These are phyloP conservation scores for Hypomecis punctinalis DNA, from an alignment of 2,888 invertebrate species.

Conservation along the genomic window DNA sequence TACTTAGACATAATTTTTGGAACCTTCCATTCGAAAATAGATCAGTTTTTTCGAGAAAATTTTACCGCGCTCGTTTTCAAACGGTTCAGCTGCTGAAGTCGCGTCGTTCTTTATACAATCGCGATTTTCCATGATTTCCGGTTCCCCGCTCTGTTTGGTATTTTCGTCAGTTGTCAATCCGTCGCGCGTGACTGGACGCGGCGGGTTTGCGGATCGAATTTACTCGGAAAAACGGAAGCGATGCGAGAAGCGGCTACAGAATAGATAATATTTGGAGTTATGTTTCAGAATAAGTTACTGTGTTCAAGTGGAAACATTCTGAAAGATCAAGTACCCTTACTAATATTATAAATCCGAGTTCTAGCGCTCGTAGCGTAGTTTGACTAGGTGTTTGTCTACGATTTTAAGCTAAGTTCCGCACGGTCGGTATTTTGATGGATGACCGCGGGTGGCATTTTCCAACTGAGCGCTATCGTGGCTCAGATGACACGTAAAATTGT, in stretches of 20 bases:
- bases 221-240: conserved; percentile 35
- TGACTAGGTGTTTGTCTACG: no score
- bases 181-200: conserved; percentile 65
- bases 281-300: conserved; percentile 1
- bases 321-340: no score
- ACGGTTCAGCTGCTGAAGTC: conserved; percentile 29
- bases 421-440: no score
- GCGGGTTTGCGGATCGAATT: conserved; percentile 51
- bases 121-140: conserved; percentile 42
- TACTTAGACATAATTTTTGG: no score
- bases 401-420: no score
- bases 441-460: no score
- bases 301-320: background rate
- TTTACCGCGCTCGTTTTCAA: conserved; percentile 36
- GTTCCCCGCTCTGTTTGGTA: conserved; percentile 48
- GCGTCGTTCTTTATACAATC: conserved; percentile 40
- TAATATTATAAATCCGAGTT: no score
- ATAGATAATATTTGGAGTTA: conserved; percentile 42
- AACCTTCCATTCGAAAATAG: conserved; percentile 42
- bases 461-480: no score
- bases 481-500: no score
- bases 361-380: no score
- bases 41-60: conserved; percentile 38
- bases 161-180: conserved; percentile 76
- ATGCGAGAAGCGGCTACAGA: conserved; percentile 33